Percentiles rank a stretch among this genome's conserved stretches.
These are phyloP conservation scores for Ginglymostoma cirratum DNA, from an alignment of 2,113 vertebrate species.

Conservation along the genomic window DNA sequence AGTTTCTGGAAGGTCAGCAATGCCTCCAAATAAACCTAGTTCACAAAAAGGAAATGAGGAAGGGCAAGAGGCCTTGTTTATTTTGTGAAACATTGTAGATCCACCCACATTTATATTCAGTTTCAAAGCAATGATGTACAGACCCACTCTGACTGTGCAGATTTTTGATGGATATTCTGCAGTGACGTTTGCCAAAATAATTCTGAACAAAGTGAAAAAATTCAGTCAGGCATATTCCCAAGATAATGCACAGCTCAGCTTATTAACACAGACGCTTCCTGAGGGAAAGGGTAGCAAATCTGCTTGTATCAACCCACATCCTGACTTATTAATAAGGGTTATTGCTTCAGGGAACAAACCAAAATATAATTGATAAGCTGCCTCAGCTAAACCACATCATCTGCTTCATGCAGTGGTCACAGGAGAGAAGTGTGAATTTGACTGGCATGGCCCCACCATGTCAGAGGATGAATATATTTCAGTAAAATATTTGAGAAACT, in stretches of 20 bases:
- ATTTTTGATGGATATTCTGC: constrained; percentile 14
- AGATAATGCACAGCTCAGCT: not conserved
- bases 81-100: not conserved
- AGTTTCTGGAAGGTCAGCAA: not conserved
- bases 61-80: not conserved
- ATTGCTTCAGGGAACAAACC: constrained; percentile 23
- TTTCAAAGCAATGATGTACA: not conserved
- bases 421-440: constrained; percentile 28
- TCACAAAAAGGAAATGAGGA: not conserved
- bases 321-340: constrained; percentile 37
- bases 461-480: not conserved
- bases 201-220: constrained; percentile 29
- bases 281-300: constrained; percentile 22
- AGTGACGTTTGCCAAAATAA: constrained; percentile 30
- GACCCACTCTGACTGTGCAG: not conserved
- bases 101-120: not conserved
- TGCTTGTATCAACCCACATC: constrained; percentile 34
- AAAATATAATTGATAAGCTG: constrained; percentile 35
- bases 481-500: not conserved
- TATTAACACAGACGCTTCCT: constrained; percentile 31
- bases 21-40: not conserved
- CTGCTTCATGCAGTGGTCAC: constrained; percentile 21
- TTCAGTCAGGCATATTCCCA: not conserved
- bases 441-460: not conserved
- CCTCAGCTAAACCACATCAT: constrained; percentile 30